These are phyloP conservation scores for Athrips mouffetella DNA, from an alignment of 2,888 invertebrate species.

Conservation along the genomic window DNA sequence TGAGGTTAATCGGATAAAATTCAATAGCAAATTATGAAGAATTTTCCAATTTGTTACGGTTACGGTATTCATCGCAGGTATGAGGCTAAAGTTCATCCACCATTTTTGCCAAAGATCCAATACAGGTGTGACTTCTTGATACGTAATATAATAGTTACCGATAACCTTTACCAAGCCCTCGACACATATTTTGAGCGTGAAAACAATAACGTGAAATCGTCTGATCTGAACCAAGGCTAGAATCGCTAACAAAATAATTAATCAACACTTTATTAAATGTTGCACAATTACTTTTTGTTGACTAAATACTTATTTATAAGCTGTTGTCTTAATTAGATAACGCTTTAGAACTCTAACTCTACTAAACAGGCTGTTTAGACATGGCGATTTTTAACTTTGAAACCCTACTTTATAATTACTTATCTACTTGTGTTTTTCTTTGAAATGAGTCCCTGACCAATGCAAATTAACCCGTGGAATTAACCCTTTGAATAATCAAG, in stretches of 20 bases:
- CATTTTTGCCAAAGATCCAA: constrained; percentile 21
- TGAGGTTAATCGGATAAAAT: constrained; percentile 7
- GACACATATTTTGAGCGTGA: constrained; percentile 72
- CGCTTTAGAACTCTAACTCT: constrained; percentile 19
- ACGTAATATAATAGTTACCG: constrained; percentile 43
- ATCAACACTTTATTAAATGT: constrained; percentile 49
- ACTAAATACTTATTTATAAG: constrained; percentile 29
- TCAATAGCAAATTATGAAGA: constrained; percentile 13
- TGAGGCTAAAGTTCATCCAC: neutral
- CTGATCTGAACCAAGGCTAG: constrained; percentile 61
- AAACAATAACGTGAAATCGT: constrained; percentile 76
- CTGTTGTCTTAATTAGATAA: constrained; percentile 29
- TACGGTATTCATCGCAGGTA: too few species aligned
- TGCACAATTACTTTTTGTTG: constrained; percentile 39
- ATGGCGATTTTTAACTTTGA: constrained; percentile 6
- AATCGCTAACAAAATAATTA: constrained; percentile 58
- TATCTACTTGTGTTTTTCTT: constrained; percentile 9
- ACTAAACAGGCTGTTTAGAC: constrained; percentile 9
- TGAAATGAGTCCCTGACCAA: constrained; percentile 8
- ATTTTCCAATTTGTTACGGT: constrained; percentile 1
- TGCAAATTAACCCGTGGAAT: constrained; percentile 8
- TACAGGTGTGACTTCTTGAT: constrained; percentile 34
- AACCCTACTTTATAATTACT: constrained; percentile 1
- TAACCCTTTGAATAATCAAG: constrained; percentile 10
- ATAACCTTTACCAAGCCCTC: constrained; percentile 61